Conservation (phyloP, 2,113 vertebrate genomes). For the Bos indicus region DNA sequence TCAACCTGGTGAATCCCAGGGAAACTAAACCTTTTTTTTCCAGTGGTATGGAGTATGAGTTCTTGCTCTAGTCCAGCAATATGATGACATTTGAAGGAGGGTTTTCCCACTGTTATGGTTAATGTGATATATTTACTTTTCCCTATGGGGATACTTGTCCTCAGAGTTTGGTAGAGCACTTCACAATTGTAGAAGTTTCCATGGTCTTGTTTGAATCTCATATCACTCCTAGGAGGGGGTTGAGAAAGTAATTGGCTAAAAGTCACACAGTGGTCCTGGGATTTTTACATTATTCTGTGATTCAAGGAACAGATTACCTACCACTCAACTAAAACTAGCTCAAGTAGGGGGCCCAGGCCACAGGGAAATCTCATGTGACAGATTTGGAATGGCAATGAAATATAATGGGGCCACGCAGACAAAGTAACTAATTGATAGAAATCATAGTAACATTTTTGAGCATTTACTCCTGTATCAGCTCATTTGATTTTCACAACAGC, state of each 20-base stretch:
- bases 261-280: not conserved
- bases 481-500: not conserved
- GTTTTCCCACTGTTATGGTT: not conserved
- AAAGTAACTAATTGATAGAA: not conserved
- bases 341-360: not conserved
- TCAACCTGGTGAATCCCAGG: not conserved
- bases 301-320: not conserved
- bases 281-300: not conserved
- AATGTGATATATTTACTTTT: not conserved
- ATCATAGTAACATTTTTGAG: not conserved
- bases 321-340: not conserved
- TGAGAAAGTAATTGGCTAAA: conserved; percentile 8
- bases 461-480: not conserved
- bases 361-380: not conserved
- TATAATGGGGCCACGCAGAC: not conserved
- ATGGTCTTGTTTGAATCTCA: not conserved
- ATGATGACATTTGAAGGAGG: not conserved
- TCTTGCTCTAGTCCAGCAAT: not conserved
- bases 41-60: not conserved
- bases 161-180: not conserved
- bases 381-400: not conserved
- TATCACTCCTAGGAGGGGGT: not conserved
- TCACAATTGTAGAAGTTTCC: not conserved
- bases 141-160: not conserved
- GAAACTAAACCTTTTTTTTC: not conserved